Base-by-base conservation (phyloP, 2,797 vertebrate genomes). In the Tadarida brasiliensis region DNA sequence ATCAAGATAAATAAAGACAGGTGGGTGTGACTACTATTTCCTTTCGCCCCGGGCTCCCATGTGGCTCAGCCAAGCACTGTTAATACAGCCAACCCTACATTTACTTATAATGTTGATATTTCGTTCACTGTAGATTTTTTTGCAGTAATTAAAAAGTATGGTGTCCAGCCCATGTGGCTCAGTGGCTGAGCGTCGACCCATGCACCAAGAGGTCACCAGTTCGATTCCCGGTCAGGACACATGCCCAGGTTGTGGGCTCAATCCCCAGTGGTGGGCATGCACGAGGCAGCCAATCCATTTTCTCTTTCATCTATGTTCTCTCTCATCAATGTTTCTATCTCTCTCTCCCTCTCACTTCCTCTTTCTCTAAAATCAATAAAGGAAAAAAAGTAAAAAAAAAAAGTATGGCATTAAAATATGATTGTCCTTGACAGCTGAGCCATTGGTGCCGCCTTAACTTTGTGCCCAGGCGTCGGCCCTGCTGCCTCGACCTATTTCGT, bases 31-130 rank as follows among this genome's bases (percentile, higher is more conserved):
- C 22, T n/a, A 26, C 12, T 70, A 81, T 16, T 65, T 51, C 71
- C 47, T 84, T 74, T 80, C 12, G 77, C 54, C 78, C 67, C 15
- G 24, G 73, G 11, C 56, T 49, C 61, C 59, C 28, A 39, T 4
- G 28, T 7, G 22, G 39, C 28, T 82, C 82, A 76, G 39, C 39
- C 77, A 86, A 59, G 44, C 87, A 33, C 39, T 59, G 11, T 33
- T 80, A 67, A 65, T 49, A 65, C 12, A 24, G 44, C 28, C 56
- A 35, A 65, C 63, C n/a, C 49, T 39, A 7, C 57, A 82, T 39
- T 92, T 20, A 56, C 68, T 86, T 88, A 51, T 61, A 91, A 77
- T 57, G n/a, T 65, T 35, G 51, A 51, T 68, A 70, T 86, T 92
- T 88, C 70, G 16, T 47, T 86, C 35, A 39, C 51, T 14, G 54